Conservation (phyloP, 2,113 vertebrate species). For the Echinops telfairi region DNA sequence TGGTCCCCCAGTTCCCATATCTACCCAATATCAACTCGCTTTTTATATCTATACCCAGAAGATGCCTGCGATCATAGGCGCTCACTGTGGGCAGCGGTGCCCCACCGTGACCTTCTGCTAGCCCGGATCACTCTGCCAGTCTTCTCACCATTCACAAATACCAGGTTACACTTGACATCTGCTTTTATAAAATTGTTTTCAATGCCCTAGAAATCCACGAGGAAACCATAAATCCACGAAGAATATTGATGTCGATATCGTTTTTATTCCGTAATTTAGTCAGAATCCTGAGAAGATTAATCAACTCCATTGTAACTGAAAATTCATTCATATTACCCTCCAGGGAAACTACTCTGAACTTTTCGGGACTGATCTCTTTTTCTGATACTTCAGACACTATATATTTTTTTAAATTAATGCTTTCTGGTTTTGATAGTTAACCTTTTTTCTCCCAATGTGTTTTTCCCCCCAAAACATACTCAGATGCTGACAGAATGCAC, state of each 20-base stretch:
- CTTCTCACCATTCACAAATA: constrained; percentile 38
- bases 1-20: not conserved
- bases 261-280: constrained; percentile 53
- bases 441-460: constrained; percentile 44
- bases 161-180: constrained; percentile 14
- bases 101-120: not conserved
- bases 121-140: not conserved
- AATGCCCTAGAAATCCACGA: constrained; percentile 38
- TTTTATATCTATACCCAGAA: not conserved
- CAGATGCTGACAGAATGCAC: not conserved
- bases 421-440: constrained; percentile 59
- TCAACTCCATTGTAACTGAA: constrained; percentile 48
- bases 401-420: not conserved
- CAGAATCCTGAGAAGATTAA: constrained; percentile 50
- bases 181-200: constrained; percentile 46
- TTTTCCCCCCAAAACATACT: constrained; percentile 14
- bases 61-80: not conserved
- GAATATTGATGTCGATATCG: constrained; percentile 48
- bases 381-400: constrained; percentile 43
- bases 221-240: constrained; percentile 37
- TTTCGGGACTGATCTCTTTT: constrained; percentile 58
- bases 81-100: not conserved
- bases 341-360: constrained; percentile 42
- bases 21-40: not conserved
- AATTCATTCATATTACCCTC: constrained; percentile 1